These are phyloP conservation scores for Pseudorhiza aurosa DNA, from an alignment of 30 jellyfish, hydroid and myxozoan genomes.

Conservation along the genomic window DNA sequence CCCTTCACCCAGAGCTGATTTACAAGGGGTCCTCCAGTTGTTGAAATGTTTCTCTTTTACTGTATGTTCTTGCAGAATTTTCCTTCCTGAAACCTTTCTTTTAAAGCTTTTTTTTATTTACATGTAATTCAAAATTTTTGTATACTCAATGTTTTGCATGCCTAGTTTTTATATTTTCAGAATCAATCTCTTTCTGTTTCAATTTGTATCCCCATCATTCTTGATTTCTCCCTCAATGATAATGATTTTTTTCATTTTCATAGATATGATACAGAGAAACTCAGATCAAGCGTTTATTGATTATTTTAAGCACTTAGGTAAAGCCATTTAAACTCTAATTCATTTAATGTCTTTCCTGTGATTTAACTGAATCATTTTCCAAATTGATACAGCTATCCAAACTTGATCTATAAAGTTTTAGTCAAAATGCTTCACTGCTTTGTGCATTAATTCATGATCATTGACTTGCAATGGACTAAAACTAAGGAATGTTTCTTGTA, in stretches of 20 bases:
- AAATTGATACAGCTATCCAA: not conserved
- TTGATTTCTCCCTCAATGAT: not conserved
- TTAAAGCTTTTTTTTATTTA: too few relatives aligned
- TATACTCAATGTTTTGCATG: too few relatives aligned
- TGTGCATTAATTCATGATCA: not conserved
- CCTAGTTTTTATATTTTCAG: too few relatives aligned
- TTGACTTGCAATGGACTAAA: not conserved
- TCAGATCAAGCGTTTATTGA: slow-evolving; percentile 80
- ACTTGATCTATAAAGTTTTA: too few relatives aligned
- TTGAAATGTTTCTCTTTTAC: too few relatives aligned
- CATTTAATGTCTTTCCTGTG: not conserved
- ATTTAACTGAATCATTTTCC: not conserved
- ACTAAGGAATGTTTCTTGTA: not conserved
- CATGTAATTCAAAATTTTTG: too few relatives aligned
- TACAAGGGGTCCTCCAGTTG: too few relatives aligned
- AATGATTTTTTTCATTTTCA: not conserved
- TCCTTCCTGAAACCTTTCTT: too few relatives aligned
- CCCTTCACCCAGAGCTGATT: too few relatives aligned
- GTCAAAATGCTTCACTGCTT: not conserved
- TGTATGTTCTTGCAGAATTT: too few relatives aligned
- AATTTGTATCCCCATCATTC: not conserved
- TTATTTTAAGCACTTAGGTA: slow-evolving; percentile 71
- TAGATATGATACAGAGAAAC: slow-evolving; percentile 77
- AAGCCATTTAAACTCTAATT: not conserved
- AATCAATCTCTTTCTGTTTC: too few relatives aligned